Evolutionary conservation across 2,797 vertebrate genomes (phyloP).

Genomic region (Phoxinus dragarum): DNA sequence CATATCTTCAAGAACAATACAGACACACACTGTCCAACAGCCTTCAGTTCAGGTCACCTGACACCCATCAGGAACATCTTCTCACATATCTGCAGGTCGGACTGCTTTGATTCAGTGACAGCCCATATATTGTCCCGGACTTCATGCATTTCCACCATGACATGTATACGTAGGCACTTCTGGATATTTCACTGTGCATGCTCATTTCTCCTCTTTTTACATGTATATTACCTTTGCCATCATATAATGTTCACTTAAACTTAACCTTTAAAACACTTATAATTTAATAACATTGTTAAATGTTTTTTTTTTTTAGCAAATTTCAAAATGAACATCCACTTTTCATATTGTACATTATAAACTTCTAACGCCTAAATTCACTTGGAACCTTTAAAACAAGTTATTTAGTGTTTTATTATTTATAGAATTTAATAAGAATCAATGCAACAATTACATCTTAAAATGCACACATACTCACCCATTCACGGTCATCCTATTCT

Average conservation of each 20-base stretch:
- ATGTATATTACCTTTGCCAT: not conserved
- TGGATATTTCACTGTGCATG: not conserved
- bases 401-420: not conserved
- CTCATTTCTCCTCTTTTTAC: not conserved
- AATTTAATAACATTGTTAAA: not conserved
- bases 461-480: not conserved
- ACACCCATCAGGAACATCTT: constrained; percentile 7
- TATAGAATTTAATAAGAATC: not conserved
- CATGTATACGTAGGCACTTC: not conserved
- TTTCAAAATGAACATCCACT: not conserved
- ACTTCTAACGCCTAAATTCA: not conserved
- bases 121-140: not conserved
- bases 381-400: not conserved
- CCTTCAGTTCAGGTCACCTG: not conserved
- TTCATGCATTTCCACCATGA: not conserved
- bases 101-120: not conserved
- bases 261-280: not conserved
- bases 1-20: constrained; percentile 4
- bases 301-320: not conserved
- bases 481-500: not conserved
- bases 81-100: constrained; percentile 9
- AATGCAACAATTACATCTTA: not conserved
- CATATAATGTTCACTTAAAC: not conserved
- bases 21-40: constrained; percentile 12
- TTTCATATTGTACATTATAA: no score